Evolutionary conservation across 2,113 vertebrate species (phyloP), one percentile per base, ranked within the genome.

Genomic region (Petaurus breviceps): DNA sequence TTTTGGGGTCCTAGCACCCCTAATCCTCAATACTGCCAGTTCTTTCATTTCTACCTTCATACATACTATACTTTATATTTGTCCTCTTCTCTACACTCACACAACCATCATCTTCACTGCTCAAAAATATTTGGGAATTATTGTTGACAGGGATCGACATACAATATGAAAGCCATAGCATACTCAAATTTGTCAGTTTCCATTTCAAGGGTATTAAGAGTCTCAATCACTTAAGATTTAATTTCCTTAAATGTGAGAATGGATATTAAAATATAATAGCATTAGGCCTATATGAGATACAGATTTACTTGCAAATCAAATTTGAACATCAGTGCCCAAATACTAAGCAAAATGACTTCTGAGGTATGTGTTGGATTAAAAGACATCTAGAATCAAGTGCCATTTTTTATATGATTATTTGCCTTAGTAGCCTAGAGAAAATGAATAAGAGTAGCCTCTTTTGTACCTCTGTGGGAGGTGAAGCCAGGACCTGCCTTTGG

Each of bases 41-140:
- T 6, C 37, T 77, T 77, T 77, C 61, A n/a, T 77, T 77, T n/a
- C 37, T 77, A 77, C 61, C 14, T 77, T 77, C 37, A 77, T 37
- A 77, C 37, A 77, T 37, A 77, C 61, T 1, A 19, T 77, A 37
- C n/a, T 19, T 77, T 77, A 19, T 77, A 37, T 77, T 7, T 77
- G 4, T 77, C 61, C 14, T 31, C 14, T 68, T 68, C 61, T 77
- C 61, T 16, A n/a, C 12, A 92, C 90, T 93, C 91, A 95, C 51
- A 94, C 91, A 91, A 37, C 5, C 3, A 5, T 92, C 28, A 92
- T 90, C 84, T 94, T 28, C 53, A 77, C 16, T n/a, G 31, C 14
- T 77, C 37, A n/a, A 95, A 93, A 93, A 51, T 55, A 6, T 90
- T 90, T 96, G 68, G 94, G 91, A 94, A 96, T 53, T 22, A 23